These are phyloP conservation scores for Trogon melanurus DNA, from an alignment of 2,113 vertebrate species.

Conservation along the genomic window DNA sequence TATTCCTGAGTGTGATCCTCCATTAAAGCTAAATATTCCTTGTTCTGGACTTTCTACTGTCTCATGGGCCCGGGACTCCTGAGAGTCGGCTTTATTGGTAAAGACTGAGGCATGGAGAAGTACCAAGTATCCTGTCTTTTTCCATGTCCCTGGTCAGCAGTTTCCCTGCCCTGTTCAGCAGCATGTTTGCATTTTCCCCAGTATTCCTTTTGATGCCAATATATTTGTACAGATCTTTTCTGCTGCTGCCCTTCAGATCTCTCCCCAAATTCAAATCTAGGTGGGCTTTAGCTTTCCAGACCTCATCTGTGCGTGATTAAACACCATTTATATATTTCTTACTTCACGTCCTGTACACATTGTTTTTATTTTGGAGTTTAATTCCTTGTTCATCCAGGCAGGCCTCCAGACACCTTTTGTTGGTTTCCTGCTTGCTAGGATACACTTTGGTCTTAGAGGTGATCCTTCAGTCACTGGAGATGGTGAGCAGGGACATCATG, in stretches of 20 bases:
- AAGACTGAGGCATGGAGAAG: neutral
- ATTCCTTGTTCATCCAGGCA: neutral
- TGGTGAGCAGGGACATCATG: neutral
- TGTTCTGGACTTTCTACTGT: neutral
- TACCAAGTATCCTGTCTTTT: neutral
- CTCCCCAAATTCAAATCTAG: neutral
- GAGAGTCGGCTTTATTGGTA: neutral
- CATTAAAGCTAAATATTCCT: neutral
- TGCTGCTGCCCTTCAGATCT: neutral
- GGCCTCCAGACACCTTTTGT: neutral
- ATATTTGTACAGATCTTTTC: neutral
- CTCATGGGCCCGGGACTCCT: neutral
- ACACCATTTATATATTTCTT: neutral
- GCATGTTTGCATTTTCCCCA: neutral
- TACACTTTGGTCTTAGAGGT: neutral
- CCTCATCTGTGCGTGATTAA: neutral
- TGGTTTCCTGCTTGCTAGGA: neutral
- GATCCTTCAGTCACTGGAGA: neutral
- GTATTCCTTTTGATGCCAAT: neutral
- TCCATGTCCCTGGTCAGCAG: neutral
- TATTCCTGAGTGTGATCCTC: neutral
- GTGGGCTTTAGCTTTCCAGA: neutral
- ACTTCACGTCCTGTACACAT: neutral
- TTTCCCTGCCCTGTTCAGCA: neutral
- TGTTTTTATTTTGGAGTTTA: neutral